A percentile compares a stretch with the other conserved stretches of the same genome.
Conservation (phyloP, 2,888 invertebrate species). For the Andrena marginata region DNA sequence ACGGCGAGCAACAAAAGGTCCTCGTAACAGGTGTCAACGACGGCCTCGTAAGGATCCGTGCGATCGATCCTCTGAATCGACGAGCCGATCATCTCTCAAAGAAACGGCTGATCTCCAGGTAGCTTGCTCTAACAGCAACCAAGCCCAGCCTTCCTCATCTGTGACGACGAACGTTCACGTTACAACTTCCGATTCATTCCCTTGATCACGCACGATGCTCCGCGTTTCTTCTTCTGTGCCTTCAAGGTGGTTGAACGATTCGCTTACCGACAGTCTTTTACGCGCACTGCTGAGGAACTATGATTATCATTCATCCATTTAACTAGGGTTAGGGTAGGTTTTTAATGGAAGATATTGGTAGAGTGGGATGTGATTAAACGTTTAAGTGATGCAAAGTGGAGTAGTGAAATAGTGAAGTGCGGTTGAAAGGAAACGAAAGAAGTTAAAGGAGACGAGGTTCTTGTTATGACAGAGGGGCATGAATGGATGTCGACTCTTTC, state of each 20-base stretch:
- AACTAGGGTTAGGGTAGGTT: too few relatives aligned
- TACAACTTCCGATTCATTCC: neutral
- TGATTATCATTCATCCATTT: too few relatives aligned
- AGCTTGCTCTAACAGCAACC: neutral
- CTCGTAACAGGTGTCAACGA: slow-evolving; percentile 62
- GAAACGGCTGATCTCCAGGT: neutral
- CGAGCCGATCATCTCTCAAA: slow-evolving; percentile 54
- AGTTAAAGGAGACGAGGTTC: neutral
- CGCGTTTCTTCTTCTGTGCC: too few relatives aligned
- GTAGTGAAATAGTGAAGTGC: neutral
- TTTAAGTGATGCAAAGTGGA: neutral
- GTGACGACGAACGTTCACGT: neutral
- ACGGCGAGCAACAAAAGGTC: slow-evolving; percentile 53
- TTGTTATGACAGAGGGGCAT: neutral
- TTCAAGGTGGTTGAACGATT: too few relatives aligned
- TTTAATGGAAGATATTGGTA: too few relatives aligned
- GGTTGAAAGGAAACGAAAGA: neutral
- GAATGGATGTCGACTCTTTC: neutral
- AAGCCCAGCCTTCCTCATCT: slow-evolving; percentile 2
- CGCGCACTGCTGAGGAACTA: too few relatives aligned
- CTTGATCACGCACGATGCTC: too few relatives aligned
- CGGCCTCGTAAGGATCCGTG: slow-evolving; percentile 56
- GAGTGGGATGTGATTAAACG: neutral
- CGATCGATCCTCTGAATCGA: slow-evolving; percentile 47
- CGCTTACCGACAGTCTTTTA: too few relatives aligned